Percentiles rank a stretch among this genome's conserved stretches.
Conservation (phyloP, 2,888 invertebrate genomes). For the Ornithoptera alexandrae region DNA sequence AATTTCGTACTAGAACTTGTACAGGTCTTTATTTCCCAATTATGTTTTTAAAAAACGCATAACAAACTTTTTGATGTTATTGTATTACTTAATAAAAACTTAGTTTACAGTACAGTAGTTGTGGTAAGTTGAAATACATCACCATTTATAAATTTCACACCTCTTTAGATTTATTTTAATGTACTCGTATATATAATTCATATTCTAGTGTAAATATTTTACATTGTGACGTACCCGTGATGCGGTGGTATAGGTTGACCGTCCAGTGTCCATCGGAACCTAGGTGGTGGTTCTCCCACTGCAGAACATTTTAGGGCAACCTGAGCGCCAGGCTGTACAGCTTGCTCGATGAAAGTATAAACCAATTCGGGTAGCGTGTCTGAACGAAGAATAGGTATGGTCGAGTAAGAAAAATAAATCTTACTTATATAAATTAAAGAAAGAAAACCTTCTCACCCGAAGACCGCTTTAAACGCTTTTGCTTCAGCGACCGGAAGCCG, state of each 20-base stretch:
- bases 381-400: conserved; percentile 23
- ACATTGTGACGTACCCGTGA: conserved; percentile 56
- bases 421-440: conserved; percentile 15
- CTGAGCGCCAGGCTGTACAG: conserved; percentile 84
- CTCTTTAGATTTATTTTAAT: no score
- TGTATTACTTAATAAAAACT: no score
- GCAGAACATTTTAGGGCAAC: conserved; percentile 93
- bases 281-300: conserved; percentile 91
- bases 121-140: no score
- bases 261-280: conserved; percentile 71
- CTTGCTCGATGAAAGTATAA: conserved; percentile 90
- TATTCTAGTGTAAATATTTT: background rate
- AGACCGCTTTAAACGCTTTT: conserved; percentile 68
- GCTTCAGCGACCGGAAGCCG: conserved; percentile 55
- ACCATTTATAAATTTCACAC: no score
- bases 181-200: background rate
- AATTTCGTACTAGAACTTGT: background rate
- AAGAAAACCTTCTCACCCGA: conserved; percentile 56
- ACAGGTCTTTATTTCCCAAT: background rate
- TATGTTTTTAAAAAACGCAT: no score
- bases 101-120: no score
- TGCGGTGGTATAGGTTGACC: conserved; percentile 69
- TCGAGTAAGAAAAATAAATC: conserved; percentile 27
- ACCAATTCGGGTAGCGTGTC: conserved; percentile 87
- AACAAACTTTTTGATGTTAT: no score